A percentile compares a stretch with the other conserved stretches of the same genome.
Evolutionary conservation across 2,113 vertebrate genomes (phyloP).

Genomic region (Hipposideros armiger): DNA sequence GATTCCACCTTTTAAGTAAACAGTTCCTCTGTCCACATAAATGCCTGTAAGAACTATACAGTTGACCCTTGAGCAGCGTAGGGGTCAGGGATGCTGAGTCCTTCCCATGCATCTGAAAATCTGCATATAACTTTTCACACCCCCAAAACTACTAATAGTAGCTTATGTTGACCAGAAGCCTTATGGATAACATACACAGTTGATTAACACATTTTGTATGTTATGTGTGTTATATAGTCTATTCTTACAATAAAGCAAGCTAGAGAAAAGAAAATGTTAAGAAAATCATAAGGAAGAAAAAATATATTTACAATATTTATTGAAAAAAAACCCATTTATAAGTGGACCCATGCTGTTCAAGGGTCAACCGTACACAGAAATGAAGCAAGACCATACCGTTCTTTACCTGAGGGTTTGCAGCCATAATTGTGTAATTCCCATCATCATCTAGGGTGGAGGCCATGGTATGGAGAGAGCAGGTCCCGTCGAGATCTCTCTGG

Average conservation of each 20-base stretch:
- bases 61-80: not conserved
- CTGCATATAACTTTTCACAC: not conserved
- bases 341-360: not conserved
- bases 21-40: constrained; percentile 64
- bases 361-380: not conserved
- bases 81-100: not conserved
- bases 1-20: constrained; percentile 80
- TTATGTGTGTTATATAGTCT: not conserved
- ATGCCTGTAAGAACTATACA: constrained; percentile 49
- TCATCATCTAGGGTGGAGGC: constrained; percentile 96
- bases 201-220: not conserved
- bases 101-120: not conserved
- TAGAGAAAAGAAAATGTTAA: not conserved
- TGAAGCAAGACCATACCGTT: constrained; percentile 67
- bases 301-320: not conserved
- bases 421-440: constrained; percentile 99
- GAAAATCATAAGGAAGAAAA: not conserved
- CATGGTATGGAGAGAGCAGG: constrained; percentile 93
- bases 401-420: constrained; percentile 95
- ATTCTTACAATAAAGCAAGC: not conserved
- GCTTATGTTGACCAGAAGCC: not conserved
- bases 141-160: no score
- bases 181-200: not conserved
- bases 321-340: not conserved
- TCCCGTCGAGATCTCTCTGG: constrained; percentile 94